phyloP scores from a whole-genome alignment of 2,797 vertebrate genomes.

The Petrocephalus schoutedeni region DNA sequence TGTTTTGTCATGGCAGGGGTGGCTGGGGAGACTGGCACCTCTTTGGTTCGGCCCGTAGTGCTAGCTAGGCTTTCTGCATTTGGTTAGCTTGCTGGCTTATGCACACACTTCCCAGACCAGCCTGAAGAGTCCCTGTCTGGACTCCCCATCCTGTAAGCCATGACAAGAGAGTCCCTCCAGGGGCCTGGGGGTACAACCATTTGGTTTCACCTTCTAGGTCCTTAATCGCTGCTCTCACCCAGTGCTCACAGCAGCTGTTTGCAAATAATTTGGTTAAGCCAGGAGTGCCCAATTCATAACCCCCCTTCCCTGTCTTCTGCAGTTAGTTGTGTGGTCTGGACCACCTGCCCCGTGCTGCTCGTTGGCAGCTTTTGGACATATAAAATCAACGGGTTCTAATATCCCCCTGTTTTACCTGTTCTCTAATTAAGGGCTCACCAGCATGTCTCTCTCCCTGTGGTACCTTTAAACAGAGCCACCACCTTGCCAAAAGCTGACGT shows the following conservation, averaged over 20 bases:
- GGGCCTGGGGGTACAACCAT: neutral
- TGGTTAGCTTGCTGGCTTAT: neutral
- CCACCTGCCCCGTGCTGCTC: neutral
- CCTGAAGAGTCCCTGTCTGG: neutral
- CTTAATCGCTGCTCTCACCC: neutral
- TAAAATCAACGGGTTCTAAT: neutral
- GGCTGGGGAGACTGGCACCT: neutral
- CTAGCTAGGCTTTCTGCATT: neutral
- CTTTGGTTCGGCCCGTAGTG: neutral
- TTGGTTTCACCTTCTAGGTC: neutral
- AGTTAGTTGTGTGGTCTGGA: neutral
- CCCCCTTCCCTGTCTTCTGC: neutral
- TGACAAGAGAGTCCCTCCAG: neutral
- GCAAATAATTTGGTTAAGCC: neutral
- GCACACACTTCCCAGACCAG: neutral
- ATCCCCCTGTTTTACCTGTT: neutral
- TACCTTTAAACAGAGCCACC: neutral
- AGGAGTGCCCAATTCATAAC: neutral
- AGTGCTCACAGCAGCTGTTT: neutral
- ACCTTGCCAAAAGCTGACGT: neutral
- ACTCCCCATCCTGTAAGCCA: neutral
- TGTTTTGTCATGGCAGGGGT: neutral
- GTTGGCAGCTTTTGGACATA: neutral
- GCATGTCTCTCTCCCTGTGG: neutral
- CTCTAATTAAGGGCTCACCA: neutral